Conservation (phyloP, 2,888 invertebrate species). For the Oxystoma pomonae region DNA sequence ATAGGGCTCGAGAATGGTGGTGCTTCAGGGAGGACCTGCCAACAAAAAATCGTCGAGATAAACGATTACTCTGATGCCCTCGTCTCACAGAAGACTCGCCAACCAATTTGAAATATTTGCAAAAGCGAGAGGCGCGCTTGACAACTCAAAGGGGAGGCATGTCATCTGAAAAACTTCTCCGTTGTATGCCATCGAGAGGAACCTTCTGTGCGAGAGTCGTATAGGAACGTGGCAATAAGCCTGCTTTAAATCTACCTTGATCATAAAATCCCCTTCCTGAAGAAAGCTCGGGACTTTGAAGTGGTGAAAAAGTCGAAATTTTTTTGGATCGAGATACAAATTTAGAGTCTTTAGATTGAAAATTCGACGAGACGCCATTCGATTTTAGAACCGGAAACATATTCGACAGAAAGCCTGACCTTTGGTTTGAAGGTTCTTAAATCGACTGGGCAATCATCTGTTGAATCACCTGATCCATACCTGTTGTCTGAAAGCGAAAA, state of each 20-base stretch:
- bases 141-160: conserved; percentile 22
- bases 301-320: conserved; percentile 23
- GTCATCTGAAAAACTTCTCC: too few species aligned
- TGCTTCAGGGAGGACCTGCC: conserved; percentile 5
- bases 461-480: too few species aligned
- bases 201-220: conserved; percentile 18
- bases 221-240: conserved; percentile 27
- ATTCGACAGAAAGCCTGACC: too few species aligned
- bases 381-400: too few species aligned
- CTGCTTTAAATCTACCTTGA: conserved; percentile 25
- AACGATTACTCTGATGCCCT: conserved; percentile 24
- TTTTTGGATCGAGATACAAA: conserved; percentile 18
- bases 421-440: too few species aligned
- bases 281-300: conserved; percentile 23
- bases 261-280: conserved; percentile 21
- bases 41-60: conserved; percentile 30
- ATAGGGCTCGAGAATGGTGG: neutral
- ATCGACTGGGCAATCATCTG: too few species aligned
- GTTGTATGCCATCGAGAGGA: conserved; percentile 16
- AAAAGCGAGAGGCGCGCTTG: conserved; percentile 26
- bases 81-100: conserved; percentile 22
- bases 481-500: too few species aligned
- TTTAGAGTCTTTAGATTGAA: conserved; percentile 18
- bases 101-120: conserved; percentile 30
- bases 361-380: conserved; percentile 17